These are phyloP conservation scores for Centruroides vittatus DNA, from an alignment of 1,140 invertebrate species.

Conservation along the genomic window DNA sequence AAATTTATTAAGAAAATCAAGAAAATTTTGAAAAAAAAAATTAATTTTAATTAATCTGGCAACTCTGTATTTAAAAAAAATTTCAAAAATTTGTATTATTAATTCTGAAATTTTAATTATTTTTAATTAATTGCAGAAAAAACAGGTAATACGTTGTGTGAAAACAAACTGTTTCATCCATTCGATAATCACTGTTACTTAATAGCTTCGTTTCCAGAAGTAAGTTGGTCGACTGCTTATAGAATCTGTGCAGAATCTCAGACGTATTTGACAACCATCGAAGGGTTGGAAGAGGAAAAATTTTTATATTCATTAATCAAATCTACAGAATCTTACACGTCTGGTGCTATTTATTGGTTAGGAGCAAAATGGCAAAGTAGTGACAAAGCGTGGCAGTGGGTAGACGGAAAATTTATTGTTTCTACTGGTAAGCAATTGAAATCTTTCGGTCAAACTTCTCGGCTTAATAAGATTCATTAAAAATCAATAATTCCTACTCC, in stretches of 20 bases:
- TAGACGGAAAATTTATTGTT: slow-evolving; percentile 32
- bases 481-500: neutral
- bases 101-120: too few species aligned
- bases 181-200: slow-evolving; percentile 41
- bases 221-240: slow-evolving; percentile 52
- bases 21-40: too few species aligned
- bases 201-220: slow-evolving; percentile 51
- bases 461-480: neutral
- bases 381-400: slow-evolving; percentile 36
- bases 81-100: too few species aligned
- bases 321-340: slow-evolving; percentile 47
- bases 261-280: slow-evolving; percentile 17
- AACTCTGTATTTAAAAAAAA: too few species aligned
- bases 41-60: too few species aligned
- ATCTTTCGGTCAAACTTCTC: too few species aligned
- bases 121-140: too few species aligned
- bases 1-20: too few species aligned
- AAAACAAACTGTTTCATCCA: slow-evolving; percentile 14
- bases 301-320: slow-evolving; percentile 47
- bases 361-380: slow-evolving; percentile 30
- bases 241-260: slow-evolving; percentile 51
- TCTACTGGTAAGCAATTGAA: neutral
- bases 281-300: slow-evolving; percentile 25
- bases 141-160: slow-evolving; percentile 8
- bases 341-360: slow-evolving; percentile 51